These are phyloP conservation scores for Ianthella basta DNA, from an alignment of 37 sponge, comb jelly and placozoan genomes.

Conservation along the genomic window DNA sequence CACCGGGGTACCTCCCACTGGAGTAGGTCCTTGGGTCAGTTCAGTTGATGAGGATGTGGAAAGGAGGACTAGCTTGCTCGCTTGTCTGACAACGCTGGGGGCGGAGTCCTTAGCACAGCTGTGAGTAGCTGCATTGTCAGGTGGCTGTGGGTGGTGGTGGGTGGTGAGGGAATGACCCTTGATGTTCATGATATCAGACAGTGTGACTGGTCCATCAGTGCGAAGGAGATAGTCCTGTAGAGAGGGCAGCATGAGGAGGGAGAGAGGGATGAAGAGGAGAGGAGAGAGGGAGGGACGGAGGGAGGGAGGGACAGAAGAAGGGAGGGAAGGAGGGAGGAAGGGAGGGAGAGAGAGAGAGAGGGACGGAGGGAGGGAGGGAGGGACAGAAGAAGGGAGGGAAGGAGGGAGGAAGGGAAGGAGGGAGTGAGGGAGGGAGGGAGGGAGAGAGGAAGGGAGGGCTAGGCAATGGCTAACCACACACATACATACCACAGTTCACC, in stretches of 20 bases:
- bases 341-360: conserved; percentile 1
- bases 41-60: conserved; percentile 23
- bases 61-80: neutral
- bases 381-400: neutral
- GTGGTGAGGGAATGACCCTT: conserved; percentile 2
- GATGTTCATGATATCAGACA: conserved; percentile 56
- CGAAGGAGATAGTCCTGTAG: conserved; percentile 61
- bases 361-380: neutral
- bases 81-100: too few species aligned
- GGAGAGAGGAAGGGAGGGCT: neutral
- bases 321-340: conserved; percentile 21
- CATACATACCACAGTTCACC: too few species aligned
- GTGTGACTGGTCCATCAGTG: conserved; percentile 50
- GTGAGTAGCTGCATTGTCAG: neutral
- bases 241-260: neutral
- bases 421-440: neutral
- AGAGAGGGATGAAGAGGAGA: neutral
- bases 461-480: neutral
- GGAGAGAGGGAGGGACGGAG: neutral
- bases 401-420: neutral
- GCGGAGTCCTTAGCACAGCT: neutral
- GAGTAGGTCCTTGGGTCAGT: too few species aligned
- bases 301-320: neutral
- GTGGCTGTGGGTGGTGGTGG: neutral
- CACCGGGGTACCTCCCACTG: neutral